phyloP scores from a whole-genome alignment of 1,140 invertebrate genomes.

The Mycetomoellerius zeteki region DNA sequence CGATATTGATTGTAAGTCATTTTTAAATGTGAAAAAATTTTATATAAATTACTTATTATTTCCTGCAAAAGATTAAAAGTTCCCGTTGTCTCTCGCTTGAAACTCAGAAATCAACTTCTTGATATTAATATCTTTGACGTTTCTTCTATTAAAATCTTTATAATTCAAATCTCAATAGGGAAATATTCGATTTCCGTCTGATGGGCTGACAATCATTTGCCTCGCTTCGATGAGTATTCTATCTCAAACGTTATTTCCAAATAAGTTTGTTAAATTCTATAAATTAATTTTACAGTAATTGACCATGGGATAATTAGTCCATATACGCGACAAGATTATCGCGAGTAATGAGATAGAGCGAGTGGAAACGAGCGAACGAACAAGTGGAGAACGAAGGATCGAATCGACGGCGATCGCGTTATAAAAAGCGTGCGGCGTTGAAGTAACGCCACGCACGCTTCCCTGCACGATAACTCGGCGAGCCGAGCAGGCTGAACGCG shows the following conservation, averaged over 20 bases:
- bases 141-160: not conserved
- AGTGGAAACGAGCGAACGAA: slow-evolving; percentile 26
- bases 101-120: not conserved
- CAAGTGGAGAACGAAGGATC: not conserved
- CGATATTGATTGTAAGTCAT: not conserved
- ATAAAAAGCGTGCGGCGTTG: slow-evolving; percentile 66
- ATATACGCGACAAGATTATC: not conserved
- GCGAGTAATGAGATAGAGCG: not conserved
- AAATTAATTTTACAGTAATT: slow-evolving; percentile 15
- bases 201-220: not conserved
- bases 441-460: slow-evolving; percentile 68
- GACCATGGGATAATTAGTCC: not conserved
- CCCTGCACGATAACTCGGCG: slow-evolving; percentile 66
- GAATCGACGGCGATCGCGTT: slow-evolving; percentile 66
- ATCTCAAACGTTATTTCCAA: slow-evolving; percentile 1
- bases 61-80: not conserved
- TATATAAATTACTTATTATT: not conserved
- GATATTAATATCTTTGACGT: not conserved
- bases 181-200: not conserved
- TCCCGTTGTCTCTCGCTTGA: not conserved
- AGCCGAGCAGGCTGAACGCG: slow-evolving; percentile 59
- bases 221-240: not conserved
- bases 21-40: not conserved
- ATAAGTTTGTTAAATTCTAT: not conserved
- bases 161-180: not conserved